A percentile compares a stretch with the other conserved stretches of the same genome.
Conservation (phyloP, 2,888 invertebrate genomes). For the Eupelmus urozonus region DNA sequence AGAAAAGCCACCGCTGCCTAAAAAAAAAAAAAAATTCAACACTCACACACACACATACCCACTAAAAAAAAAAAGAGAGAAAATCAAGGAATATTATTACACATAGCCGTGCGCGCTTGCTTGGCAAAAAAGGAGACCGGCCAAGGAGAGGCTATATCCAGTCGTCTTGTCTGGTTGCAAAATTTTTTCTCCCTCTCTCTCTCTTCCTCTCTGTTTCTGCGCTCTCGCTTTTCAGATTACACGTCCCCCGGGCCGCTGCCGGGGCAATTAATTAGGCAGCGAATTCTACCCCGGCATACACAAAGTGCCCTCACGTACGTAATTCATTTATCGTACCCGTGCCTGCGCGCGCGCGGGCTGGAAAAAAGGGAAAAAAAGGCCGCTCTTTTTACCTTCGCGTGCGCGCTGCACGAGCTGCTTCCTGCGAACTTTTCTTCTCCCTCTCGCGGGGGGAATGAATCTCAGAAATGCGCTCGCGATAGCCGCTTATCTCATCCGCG, state of each 20-base stretch:
- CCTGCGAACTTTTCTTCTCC: slow-evolving; percentile 46
- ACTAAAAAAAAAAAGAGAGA: too few relatives aligned
- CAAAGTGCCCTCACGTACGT: slow-evolving; percentile 57
- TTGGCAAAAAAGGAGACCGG: neutral
- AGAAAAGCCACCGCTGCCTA: too few relatives aligned
- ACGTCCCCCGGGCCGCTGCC: neutral
- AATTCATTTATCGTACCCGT: slow-evolving; percentile 55
- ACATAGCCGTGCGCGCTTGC: neutral
- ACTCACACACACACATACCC: too few relatives aligned
- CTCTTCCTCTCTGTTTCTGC: slow-evolving; percentile 15
- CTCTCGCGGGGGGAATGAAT: slow-evolving; percentile 61
- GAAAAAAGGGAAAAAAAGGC: neutral
- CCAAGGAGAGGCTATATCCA: neutral
- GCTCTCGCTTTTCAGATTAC: slow-evolving; percentile 25
- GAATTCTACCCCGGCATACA: slow-evolving; percentile 36
- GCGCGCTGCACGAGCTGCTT: slow-evolving; percentile 22
- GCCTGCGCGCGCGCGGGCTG: neutral
- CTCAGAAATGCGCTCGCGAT: slow-evolving; percentile 62
- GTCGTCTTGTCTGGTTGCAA: neutral
- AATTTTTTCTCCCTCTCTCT: slow-evolving; percentile 10
- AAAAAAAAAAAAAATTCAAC: too few relatives aligned
- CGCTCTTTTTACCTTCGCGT: slow-evolving; percentile 35
- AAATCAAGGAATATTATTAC: slow-evolving; percentile 40
- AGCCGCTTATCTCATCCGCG: slow-evolving; percentile 51
- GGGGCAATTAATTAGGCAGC: slow-evolving; percentile 56